Percentiles rank a stretch among this genome's conserved stretches.
Conservation (phyloP, 2,888 invertebrate species). For the Erannis defoliaria region DNA sequence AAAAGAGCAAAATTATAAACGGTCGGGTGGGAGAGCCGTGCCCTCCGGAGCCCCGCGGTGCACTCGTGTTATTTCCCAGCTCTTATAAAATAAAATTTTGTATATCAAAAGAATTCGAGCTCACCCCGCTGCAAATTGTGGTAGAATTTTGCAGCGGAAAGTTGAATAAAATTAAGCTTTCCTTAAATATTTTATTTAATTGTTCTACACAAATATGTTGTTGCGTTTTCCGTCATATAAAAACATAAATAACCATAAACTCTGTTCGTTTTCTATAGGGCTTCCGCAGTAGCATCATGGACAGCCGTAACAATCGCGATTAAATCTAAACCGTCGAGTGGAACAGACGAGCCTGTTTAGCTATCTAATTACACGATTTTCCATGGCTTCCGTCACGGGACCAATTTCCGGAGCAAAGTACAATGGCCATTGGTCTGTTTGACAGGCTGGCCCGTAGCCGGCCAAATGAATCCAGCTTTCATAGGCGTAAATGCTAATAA, state of each 20-base stretch:
- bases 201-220: background rate
- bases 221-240: background rate
- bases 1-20: slow-evolving; percentile 75
- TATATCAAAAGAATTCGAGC: slow-evolving; percentile 55
- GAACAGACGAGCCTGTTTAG: slow-evolving; percentile 61
- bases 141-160: slow-evolving; percentile 42
- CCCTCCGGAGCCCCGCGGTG: slow-evolving; percentile 64
- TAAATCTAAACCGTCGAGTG: slow-evolving; percentile 49
- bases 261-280: background rate
- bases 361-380: slow-evolving; percentile 74
- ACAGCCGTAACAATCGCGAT: slow-evolving; percentile 48
- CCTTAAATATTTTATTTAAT: slow-evolving; percentile 17
- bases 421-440: slow-evolving; percentile 59
- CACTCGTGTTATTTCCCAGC: slow-evolving; percentile 58
- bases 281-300: slow-evolving; percentile 34
- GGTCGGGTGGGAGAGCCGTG: slow-evolving; percentile 58
- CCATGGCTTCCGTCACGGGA: slow-evolving; percentile 68
- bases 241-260: background rate
- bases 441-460: slow-evolving; percentile 44
- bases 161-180: slow-evolving; percentile 36
- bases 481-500: slow-evolving; percentile 47
- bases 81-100: slow-evolving; percentile 60
- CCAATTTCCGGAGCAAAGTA: slow-evolving; percentile 65
- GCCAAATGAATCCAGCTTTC: slow-evolving; percentile 26
- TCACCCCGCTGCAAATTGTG: slow-evolving; percentile 46